phyloP scores from a whole-genome alignment of 2,888 invertebrate species.

The Phalera bucephala region DNA sequence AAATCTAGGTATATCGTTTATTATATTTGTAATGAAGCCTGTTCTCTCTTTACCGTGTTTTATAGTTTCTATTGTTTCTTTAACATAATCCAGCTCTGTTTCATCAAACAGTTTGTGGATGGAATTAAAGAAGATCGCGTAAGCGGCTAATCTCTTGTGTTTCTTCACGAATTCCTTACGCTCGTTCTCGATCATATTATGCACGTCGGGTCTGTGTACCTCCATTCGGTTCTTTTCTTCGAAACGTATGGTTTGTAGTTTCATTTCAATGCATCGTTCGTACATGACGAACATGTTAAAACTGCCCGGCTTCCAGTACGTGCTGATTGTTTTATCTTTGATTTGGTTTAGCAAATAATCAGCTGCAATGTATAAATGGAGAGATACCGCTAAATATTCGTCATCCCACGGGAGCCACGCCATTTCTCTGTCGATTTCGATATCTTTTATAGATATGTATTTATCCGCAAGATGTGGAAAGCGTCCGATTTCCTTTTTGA shows the following conservation, averaged over 20 bases:
- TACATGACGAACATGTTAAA: too few species aligned
- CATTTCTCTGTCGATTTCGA: background rate
- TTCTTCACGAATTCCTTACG: too few species aligned
- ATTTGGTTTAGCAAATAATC: conserved; percentile 5
- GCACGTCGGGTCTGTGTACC: conserved; percentile 6
- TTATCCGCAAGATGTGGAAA: background rate
- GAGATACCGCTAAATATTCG: conserved; percentile 2
- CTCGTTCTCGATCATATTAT: conserved; percentile 4
- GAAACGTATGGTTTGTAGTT: too few species aligned
- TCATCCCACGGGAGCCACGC: too few species aligned
- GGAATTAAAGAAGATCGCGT: conserved; percentile 1
- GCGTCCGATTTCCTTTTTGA: conserved; percentile 10
- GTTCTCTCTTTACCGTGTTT: too few species aligned
- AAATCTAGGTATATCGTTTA: too few species aligned
- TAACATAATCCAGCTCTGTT: conserved; percentile 3
- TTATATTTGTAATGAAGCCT: too few species aligned
- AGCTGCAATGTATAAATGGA: too few species aligned
- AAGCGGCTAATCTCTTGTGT: too few species aligned
- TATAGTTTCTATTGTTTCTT: conserved; percentile 3
- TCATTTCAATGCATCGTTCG: conserved; percentile 6
- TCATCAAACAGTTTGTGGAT: too few species aligned
- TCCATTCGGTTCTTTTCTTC: conserved; percentile 10
- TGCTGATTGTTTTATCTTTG: too few species aligned
- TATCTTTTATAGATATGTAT: conserved; percentile 1
- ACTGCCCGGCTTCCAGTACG: conserved; percentile 8